A percentile compares a stretch with the other conserved stretches of the same genome.
phyloP scores from a whole-genome alignment of 1,140 invertebrate genomes.

The Procambarus clarkii region DNA sequence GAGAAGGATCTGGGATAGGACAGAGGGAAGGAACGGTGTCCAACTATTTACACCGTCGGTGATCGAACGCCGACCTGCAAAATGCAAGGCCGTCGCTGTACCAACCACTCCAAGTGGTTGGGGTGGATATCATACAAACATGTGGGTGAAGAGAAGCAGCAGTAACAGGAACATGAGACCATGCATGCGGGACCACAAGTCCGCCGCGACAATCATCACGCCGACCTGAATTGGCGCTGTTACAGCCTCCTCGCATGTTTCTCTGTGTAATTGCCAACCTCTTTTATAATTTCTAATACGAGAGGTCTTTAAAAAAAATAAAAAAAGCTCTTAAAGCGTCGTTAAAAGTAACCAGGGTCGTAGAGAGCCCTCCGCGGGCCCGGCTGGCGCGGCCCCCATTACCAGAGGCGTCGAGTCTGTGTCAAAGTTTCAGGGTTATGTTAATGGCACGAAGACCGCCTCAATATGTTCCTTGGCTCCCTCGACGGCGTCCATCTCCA shows the following conservation, averaged over 20 bases:
- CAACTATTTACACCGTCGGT: too few species aligned
- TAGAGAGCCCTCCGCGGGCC: neutral
- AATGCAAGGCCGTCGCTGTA: too few species aligned
- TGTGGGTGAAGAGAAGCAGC: too few species aligned
- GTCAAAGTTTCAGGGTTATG: slow-evolving; percentile 10
- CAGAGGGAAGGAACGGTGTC: too few species aligned
- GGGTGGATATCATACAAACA: too few species aligned
- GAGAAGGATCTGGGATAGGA: too few species aligned
- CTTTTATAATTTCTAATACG: slow-evolving; percentile 44
- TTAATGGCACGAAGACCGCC: neutral
- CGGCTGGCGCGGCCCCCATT: neutral
- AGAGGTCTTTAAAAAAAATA: slow-evolving; percentile 25
- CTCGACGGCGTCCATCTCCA: neutral
- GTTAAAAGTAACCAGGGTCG: slow-evolving; percentile 35
- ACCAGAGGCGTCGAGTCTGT: slow-evolving; percentile 12
- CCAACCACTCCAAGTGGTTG: too few species aligned
- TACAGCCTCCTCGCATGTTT: neutral
- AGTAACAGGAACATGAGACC: too few species aligned
- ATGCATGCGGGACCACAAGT: neutral
- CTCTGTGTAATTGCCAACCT: slow-evolving; percentile 19
- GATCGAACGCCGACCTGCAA: too few species aligned
- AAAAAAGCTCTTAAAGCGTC: slow-evolving; percentile 28
- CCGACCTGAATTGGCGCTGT: neutral
- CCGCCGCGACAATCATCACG: neutral
- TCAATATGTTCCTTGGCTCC: neutral